Evolutionary conservation across 2,113 vertebrate genomes (phyloP).

Genomic region (Phylloscopus trochiloides): DNA sequence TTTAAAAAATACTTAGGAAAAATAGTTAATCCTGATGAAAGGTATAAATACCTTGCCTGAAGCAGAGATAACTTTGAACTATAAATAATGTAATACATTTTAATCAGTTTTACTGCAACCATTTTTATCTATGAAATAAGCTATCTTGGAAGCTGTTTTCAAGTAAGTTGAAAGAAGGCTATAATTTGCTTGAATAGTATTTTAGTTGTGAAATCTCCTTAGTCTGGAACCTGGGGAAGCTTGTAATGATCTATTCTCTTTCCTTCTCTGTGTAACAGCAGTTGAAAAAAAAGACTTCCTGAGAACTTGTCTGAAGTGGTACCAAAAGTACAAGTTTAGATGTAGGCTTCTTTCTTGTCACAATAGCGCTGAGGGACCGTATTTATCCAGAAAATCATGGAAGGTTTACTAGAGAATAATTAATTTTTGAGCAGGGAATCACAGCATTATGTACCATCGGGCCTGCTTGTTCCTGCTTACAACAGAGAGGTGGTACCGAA

Average conservation of each 20-base stretch:
- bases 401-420: not conserved
- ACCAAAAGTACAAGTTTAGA: not conserved
- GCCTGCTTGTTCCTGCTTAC: not conserved
- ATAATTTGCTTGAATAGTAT: not conserved
- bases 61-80: constrained; percentile 28
- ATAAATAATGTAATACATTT: constrained; percentile 31
- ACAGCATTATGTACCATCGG: not conserved
- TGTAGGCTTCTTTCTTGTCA: not conserved
- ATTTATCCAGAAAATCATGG: not conserved
- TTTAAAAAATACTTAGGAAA: not conserved
- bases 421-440: not conserved
- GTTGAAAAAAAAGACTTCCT: not conserved
- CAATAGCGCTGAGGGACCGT: not conserved
- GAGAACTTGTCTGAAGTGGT: not conserved
- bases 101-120: constrained; percentile 33
- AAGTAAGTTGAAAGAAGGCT: not conserved
- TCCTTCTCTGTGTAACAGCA: not conserved
- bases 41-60: constrained; percentile 14
- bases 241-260: not conserved
- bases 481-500: too few species aligned
- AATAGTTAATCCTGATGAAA: constrained; percentile 37
- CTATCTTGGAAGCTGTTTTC: not conserved
- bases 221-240: not conserved
- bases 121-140: constrained; percentile 6
- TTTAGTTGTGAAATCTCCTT: not conserved